Evolutionary conservation across 2,888 invertebrate genomes (phyloP), one percentile per base, ranked within the genome.

Genomic region (Drosophila mettleri): DNA sequence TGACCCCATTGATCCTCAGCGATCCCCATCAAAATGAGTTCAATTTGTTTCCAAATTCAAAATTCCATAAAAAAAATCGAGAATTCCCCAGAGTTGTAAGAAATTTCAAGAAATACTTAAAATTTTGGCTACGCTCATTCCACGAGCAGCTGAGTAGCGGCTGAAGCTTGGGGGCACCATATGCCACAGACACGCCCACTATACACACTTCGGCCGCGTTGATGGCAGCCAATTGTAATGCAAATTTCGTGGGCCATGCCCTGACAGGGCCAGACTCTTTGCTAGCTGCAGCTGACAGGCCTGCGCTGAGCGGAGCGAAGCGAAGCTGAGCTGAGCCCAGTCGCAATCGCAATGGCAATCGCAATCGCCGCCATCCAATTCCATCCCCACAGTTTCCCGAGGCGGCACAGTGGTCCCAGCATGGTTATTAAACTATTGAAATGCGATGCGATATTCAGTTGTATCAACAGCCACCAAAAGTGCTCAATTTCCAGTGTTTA

Each of bases 201-300:
- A 34, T 20, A 18, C 59, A 43, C 59, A 54, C 62, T 61, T 41
- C 41, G 60, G 53, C 24, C 27, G 1, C 18, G 45, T 8, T 29
- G 29, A 29, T 22, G 48, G 48, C 58, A 29, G 33, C 46, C 65
- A 65, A 60, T 66, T 65, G 41, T 59, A 77, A 79, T 79, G 84
- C 84, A 80, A 79, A 79, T 79, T 70, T 57, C 22, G 52, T 45
- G 52, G 41, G 59, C 33, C 69, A 59, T 29, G 66, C 27, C 54
- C 38, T 74, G 72, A 74, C 69, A 57, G 49, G 33, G 22, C 31
- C 64, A 63, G 69, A 73, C 69, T 66, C 22, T 48, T 53, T 34
- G 58, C 65, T 51, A 39, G 76, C 78, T 82, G 80, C 83, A 79
- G 61, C 72, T 82, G 78, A 82, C 83, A 82, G 62, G 68, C 43